phyloP scores from a whole-genome alignment of 2,888 invertebrate genomes.

The Heteromurus nitidus region DNA sequence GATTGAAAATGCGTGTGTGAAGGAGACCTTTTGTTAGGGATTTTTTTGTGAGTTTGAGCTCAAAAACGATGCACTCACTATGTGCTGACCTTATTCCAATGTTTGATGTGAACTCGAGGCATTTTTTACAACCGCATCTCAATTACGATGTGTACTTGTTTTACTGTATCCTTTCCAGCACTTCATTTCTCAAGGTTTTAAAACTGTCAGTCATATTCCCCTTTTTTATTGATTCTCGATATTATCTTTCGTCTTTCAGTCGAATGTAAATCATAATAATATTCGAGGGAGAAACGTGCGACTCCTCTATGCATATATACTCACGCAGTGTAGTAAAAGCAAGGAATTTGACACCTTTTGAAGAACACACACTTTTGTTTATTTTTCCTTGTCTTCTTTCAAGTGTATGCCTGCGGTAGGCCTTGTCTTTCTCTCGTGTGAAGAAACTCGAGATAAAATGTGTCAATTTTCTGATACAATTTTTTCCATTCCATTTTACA shows the following conservation, averaged over 20 bases:
- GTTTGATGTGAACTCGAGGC: conserved; percentile 8
- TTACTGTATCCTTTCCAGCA: conserved; percentile 10
- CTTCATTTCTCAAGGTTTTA: conserved; percentile 32
- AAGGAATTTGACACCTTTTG: conserved; percentile 57
- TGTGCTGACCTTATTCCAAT: too few species aligned
- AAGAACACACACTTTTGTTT: conserved; percentile 49
- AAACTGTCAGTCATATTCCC: conserved; percentile 55
- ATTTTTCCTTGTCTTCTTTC: conserved; percentile 43
- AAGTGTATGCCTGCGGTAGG: conserved; percentile 43
- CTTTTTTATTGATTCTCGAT: conserved; percentile 50
- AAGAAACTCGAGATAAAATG: conserved; percentile 60
- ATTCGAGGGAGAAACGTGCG: neutral
- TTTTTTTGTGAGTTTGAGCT: too few species aligned
- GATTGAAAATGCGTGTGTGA: too few species aligned
- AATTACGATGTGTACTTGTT: conserved; percentile 7
- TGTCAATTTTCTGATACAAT: conserved; percentile 58
- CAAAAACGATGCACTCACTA: too few species aligned
- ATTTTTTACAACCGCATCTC: neutral
- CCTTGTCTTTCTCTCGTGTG: conserved; percentile 35
- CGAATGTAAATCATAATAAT: neutral
- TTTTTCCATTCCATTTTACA: conserved; percentile 15
- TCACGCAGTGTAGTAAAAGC: conserved; percentile 15
- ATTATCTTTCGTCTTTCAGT: neutral
- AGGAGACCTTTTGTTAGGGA: too few species aligned
- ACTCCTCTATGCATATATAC: neutral